Base-by-base conservation (phyloP, 2,113 vertebrate genomes). In the Austrofundulus limnaeus region DNA sequence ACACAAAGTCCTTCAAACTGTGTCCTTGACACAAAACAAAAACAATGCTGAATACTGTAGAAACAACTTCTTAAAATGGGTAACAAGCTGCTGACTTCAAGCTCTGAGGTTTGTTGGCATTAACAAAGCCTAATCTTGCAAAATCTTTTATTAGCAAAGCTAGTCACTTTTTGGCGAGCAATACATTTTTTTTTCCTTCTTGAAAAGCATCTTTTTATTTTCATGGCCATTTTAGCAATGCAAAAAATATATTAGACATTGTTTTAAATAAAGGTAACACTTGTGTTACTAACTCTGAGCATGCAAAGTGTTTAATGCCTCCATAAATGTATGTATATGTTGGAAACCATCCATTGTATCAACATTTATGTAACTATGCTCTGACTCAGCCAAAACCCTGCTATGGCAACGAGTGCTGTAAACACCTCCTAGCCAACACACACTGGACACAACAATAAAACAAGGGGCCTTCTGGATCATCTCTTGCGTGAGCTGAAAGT, bases 391-490 rank as follows among this genome's bases (percentile, higher is more conserved):
- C 72, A 77, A 72, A 67, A 70, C 31, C 66, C 55, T 57, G 66
- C 72, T 69, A 78, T 85, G 72, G 72, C 78, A 84, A 85, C 82
- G 0, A 17, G 60, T 2, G 3, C 41, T 43, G 43, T 24, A 80
- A 85, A 76, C 78, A 74, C 66, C 41, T 56, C 15, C 11, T 19
- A 39, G 60, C 20, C 50, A 51, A 63, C 75, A 65, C 47, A 67
- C 17, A 28, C 25, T 41, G 17, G 46, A 66, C 68, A 19, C 53
- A 64, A 21, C 53, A 53, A 74, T 57, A 48, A 50, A 76, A 63
- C 62, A n/a, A 42, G 28, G 59, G 74, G 75, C 56, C 81, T 63
- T 84, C 85, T 89, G 87, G 84, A 80, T 81, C 63, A 16, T 84
- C 31, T 89, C 87, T 66, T 14, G 61, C 54, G 70, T 49, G 19